Evolutionary conservation across 2,797 vertebrate genomes (phyloP).

Genomic region (Coilia nasus): DNA sequence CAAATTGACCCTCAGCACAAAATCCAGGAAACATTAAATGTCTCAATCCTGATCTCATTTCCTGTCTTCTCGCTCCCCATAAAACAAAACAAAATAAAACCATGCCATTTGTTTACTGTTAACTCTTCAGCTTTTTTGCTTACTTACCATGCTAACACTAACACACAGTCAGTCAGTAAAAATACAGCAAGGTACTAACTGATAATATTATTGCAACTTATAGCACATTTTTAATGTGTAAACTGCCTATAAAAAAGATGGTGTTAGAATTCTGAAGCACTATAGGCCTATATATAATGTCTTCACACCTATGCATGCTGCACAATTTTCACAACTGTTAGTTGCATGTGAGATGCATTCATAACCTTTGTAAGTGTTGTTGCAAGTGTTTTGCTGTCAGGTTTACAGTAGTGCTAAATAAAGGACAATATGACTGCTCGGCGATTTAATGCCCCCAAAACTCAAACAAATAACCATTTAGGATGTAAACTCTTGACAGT

Average conservation of each 20-base stretch:
- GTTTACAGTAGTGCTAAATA: not conserved
- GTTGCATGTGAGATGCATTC: too few relatives aligned
- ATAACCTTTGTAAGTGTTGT: not conserved
- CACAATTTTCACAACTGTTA: not conserved
- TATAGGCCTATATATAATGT: not conserved
- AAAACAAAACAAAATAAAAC: not conserved
- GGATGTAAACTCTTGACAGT: not conserved
- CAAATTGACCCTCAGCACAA: not conserved
- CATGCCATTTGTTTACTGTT: not conserved
- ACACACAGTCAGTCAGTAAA: not conserved
- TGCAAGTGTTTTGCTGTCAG: not conserved
- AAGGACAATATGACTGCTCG: not conserved
- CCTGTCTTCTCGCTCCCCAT: slow-evolving; percentile 23
- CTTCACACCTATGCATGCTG: not conserved
- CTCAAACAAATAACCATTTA: not conserved
- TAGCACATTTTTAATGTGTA: not conserved
- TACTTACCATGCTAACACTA: not conserved
- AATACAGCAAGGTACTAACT: not conserved
- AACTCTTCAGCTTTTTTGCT: not conserved
- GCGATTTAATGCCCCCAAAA: not conserved
- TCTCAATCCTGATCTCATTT: slow-evolving; percentile 28
- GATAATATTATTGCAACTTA: not conserved
- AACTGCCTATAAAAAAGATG: not conserved
- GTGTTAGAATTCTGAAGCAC: not conserved
- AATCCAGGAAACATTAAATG: slow-evolving; percentile 23